These are phyloP conservation scores for Scarus forsteni DNA, from an alignment of 2,797 vertebrate species.

Conservation along the genomic window DNA sequence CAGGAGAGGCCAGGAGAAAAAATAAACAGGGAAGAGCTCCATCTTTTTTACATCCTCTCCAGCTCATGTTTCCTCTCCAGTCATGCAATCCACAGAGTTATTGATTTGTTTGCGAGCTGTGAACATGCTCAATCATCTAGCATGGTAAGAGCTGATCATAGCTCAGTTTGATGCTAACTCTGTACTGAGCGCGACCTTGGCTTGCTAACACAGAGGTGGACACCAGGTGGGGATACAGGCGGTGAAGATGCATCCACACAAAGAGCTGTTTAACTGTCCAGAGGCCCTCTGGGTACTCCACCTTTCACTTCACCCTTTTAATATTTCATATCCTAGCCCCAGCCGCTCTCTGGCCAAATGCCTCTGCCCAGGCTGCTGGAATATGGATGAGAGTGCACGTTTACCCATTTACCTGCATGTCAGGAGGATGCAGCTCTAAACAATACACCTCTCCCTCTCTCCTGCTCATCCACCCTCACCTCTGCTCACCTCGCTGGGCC, in stretches of 20 bases:
- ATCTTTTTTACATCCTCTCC: slow-evolving; percentile 60
- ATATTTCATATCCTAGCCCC: slow-evolving; percentile 85
- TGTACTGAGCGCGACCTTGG: slow-evolving; percentile 65
- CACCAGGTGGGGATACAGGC: slow-evolving; percentile 70
- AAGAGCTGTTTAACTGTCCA: slow-evolving; percentile 83
- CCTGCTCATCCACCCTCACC: slow-evolving; percentile 61
- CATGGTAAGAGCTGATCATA: slow-evolving; percentile 76
- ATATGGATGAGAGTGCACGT: slow-evolving; percentile 86
- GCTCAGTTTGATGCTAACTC: slow-evolving; percentile 69
- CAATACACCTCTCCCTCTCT: slow-evolving; percentile 61
- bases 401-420: slow-evolving; percentile 86
- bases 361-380: slow-evolving; percentile 80
- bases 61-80: slow-evolving; percentile 56
- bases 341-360: slow-evolving; percentile 71
- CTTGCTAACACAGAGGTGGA: slow-evolving; percentile 59
- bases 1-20: slow-evolving; percentile 46
- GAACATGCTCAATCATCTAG: slow-evolving; percentile 65
- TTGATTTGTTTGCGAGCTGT: slow-evolving; percentile 72
- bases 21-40: slow-evolving; percentile 42
- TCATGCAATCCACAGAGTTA: slow-evolving; percentile 68
- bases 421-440: slow-evolving; percentile 79
- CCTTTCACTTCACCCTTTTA: slow-evolving; percentile 84
- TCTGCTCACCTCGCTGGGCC: slow-evolving; percentile 70
- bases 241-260: slow-evolving; percentile 73
- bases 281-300: slow-evolving; percentile 78